Percentiles rank a stretch among this genome's conserved stretches.
These are phyloP conservation scores for Drosophila merina DNA, from an alignment of 2,888 invertebrate genomes.

Conservation along the genomic window DNA sequence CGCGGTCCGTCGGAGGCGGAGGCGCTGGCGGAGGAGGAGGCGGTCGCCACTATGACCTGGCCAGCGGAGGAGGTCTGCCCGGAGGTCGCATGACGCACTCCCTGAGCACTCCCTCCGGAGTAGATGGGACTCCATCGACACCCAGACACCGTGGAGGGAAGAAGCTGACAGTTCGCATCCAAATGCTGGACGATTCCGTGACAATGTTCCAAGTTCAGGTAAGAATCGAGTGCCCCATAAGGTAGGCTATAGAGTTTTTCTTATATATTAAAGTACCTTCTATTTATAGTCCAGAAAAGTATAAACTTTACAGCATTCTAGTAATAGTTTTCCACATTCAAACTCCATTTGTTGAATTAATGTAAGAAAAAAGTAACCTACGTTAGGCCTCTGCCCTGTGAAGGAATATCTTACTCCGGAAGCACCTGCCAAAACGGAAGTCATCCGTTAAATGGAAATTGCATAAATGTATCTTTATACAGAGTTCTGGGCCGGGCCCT, in stretches of 20 bases:
- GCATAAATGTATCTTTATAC: conserved; percentile 17
- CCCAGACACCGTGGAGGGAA: conserved; percentile 94
- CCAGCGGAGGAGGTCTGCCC: conserved; percentile 61
- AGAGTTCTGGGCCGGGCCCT: not conserved
- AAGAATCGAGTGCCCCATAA: conserved; percentile 69
- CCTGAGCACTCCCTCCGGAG: conserved; percentile 92
- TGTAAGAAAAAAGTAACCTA: not conserved
- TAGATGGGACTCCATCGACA: conserved; percentile 88
- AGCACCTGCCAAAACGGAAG: conserved; percentile 37
- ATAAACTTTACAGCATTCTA: too few relatives aligned
- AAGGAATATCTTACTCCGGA: conserved; percentile 16
- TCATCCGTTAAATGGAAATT: conserved; percentile 30
- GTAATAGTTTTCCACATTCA: too few relatives aligned
- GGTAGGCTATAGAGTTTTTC: not conserved
- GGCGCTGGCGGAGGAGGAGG: conserved; percentile 63
- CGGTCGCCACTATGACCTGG: conserved; percentile 48
- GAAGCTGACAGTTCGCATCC: conserved; percentile 93
- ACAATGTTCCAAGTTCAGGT: conserved; percentile 97
- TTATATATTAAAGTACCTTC: too few relatives aligned
- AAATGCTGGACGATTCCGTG: conserved; percentile 94
- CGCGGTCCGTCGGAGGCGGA: conserved; percentile 66
- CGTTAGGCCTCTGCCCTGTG: not conserved
- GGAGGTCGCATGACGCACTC: conserved; percentile 92
- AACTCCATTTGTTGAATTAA: too few relatives aligned
- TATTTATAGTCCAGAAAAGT: too few relatives aligned